Base-by-base conservation (phyloP, 2,888 invertebrate species). In the Eilema sororculum region DNA sequence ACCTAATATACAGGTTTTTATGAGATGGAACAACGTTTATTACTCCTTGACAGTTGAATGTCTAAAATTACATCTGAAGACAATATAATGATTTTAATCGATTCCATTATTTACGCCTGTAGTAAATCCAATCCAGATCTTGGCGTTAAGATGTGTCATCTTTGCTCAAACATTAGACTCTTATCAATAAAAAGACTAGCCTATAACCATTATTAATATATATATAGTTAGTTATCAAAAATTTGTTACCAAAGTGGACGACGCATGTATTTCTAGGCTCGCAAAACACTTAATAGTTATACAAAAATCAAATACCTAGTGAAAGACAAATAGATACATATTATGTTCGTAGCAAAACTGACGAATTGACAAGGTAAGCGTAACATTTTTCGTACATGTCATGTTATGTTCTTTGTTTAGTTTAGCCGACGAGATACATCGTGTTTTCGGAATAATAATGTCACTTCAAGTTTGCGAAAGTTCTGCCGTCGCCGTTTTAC, bases 401-500 rank as follows among this genome's bases (percentile, higher is more conserved):
- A 63, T 56, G 59, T 67, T 59, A 69, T 71, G 16, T 72, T 72
- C 65, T 77, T 82, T 84, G 82, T 89, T 81, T 82, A 93, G 94
- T 81, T 90, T 94, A 79, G 87, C 89, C 69, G 89, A 90, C 71
- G 93, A 94, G 85, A 90, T 94, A 78, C 84, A 92, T 82, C 91
- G 92, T 83, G 88, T 93, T 83, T 94, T 94, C 74, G 93, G 94
- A 72, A 88, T 93, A 84, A 93, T 93, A 87, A 94, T 95, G 94
- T 94, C 94, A 78, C 89, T 94, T 75, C 93, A 94, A 90, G 93
- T 94, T 70, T 93, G 93, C 72, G 91, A 93, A 85, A 93, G 93
- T 86, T 94, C 93, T 30, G 91, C 92, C 37, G 91, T 93, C n/a
- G 93, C 93, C 58, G 92, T 93, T 72, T 84, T 94, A 79, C 91